phyloP scores from a whole-genome alignment of 1,140 invertebrate species.

The Reticulitermes speratus region DNA sequence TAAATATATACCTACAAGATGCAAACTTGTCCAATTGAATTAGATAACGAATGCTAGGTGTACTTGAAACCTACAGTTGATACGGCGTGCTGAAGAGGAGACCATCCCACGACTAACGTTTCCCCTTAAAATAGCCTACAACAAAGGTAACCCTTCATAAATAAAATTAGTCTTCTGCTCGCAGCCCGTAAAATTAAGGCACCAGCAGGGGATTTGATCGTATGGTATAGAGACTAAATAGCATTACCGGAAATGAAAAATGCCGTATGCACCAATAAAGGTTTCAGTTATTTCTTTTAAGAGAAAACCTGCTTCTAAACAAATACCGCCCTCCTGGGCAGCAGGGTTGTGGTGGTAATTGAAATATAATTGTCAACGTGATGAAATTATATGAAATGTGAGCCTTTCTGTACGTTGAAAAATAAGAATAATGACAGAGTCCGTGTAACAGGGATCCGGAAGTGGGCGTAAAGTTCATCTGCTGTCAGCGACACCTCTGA shows the following conservation, averaged over 20 bases:
- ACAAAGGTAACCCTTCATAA: no score
- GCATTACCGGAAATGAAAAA: not conserved
- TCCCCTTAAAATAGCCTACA: no score
- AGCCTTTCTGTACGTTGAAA: not conserved
- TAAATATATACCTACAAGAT: no score
- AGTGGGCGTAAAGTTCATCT: not conserved
- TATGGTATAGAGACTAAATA: not conserved
- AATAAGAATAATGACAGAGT: not conserved
- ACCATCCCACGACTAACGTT: no score
- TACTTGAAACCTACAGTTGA: no score
- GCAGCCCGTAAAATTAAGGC: not conserved
- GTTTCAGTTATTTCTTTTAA: not conserved
- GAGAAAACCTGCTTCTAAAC: not conserved
- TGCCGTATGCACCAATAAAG: not conserved
- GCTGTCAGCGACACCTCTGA: not conserved
- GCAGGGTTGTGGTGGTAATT: not conserved
- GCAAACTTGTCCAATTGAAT: no score
- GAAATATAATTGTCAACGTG: not conserved
- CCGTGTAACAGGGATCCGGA: not conserved
- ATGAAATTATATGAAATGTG: not conserved
- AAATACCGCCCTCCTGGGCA: not conserved
- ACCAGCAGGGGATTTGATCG: no score
- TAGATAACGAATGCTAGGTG: no score
- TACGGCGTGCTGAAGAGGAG: no score
- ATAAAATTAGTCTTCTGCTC: no score